Evolutionary conservation across 2,888 invertebrate genomes (phyloP).

Genomic region (Atrina japonica): DNA sequence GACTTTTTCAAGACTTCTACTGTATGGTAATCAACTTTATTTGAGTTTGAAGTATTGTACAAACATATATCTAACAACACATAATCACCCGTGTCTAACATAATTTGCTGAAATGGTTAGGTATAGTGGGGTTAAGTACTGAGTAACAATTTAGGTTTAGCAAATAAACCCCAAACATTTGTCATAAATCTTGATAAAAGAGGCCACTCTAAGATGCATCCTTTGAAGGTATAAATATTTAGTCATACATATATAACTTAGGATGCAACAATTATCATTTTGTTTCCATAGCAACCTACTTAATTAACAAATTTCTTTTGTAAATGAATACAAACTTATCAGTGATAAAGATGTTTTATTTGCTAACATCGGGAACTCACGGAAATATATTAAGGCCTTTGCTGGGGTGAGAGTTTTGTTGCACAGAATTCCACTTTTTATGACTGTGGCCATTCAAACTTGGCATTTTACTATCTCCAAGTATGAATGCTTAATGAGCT

Average conservation of each 20-base stretch:
- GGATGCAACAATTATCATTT: conserved; percentile 45
- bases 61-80: too few relatives aligned
- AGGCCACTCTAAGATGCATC: conserved; percentile 1
- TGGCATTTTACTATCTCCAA: conserved; percentile 23
- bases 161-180: conserved; percentile 32
- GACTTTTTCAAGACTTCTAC: too few relatives aligned
- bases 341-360: conserved; percentile 24
- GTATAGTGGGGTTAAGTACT: conserved; percentile 17
- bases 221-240: conserved; percentile 31
- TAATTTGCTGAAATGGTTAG: too few relatives aligned
- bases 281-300: conserved; percentile 33
- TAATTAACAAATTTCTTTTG: conserved; percentile 32
- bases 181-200: conserved; percentile 35
- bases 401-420: conserved; percentile 6
- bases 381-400: conserved; percentile 18
- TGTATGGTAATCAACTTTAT: too few relatives aligned
- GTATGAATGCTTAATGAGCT: conserved; percentile 20
- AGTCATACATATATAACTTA: conserved; percentile 20
- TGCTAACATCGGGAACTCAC: conserved; percentile 14
- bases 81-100: too few relatives aligned
- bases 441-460: conserved; percentile 10
- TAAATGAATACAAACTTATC: conserved; percentile 34
- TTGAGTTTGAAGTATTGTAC: too few relatives aligned
- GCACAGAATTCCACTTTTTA: conserved; percentile 14
- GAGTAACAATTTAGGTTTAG: conserved; percentile 2